phyloP scores from a whole-genome alignment of 2,797 vertebrate genomes.

The Perodicticus potto region DNA sequence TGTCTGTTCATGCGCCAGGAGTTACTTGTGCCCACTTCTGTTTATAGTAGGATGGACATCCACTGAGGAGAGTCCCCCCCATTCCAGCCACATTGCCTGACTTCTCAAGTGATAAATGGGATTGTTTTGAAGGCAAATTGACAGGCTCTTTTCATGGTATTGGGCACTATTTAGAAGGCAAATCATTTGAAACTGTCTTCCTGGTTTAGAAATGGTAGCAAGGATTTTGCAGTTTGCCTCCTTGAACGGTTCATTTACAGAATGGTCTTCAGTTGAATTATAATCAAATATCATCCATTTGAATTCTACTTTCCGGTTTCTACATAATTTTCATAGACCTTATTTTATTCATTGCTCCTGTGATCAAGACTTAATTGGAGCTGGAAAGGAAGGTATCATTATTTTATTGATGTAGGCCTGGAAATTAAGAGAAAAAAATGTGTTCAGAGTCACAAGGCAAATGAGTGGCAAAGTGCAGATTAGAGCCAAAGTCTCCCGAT shows the following conservation, averaged over 20 bases:
- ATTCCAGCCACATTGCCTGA: background rate
- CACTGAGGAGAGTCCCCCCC: background rate
- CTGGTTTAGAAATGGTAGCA: slow-evolving; percentile 7
- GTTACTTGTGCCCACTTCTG: background rate
- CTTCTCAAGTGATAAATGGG: slow-evolving; percentile 32
- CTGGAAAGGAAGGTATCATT: background rate
- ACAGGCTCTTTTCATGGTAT: slow-evolving; percentile 13
- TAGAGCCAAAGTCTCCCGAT: background rate
- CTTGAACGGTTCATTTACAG: slow-evolving; percentile 42
- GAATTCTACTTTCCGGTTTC: slow-evolving; percentile 10
- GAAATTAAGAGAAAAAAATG: slow-evolving; percentile 24
- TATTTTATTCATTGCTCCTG: background rate
- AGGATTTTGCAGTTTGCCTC: slow-evolving; percentile 58
- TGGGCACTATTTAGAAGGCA: slow-evolving; percentile 45
- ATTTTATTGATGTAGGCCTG: background rate
- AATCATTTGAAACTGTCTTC: slow-evolving; percentile 10
- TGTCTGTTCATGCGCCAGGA: background rate
- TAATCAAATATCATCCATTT: background rate
- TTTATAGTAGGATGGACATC: background rate
- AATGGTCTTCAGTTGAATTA: slow-evolving; percentile 1
- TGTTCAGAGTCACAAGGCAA: background rate
- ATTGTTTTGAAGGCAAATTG: slow-evolving; percentile 57
- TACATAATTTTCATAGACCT: background rate
- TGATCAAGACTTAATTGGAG: background rate
- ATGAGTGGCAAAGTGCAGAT: background rate